phyloP scores from a whole-genome alignment of 2,888 invertebrate genomes.

The Nebria brevicollis region DNA sequence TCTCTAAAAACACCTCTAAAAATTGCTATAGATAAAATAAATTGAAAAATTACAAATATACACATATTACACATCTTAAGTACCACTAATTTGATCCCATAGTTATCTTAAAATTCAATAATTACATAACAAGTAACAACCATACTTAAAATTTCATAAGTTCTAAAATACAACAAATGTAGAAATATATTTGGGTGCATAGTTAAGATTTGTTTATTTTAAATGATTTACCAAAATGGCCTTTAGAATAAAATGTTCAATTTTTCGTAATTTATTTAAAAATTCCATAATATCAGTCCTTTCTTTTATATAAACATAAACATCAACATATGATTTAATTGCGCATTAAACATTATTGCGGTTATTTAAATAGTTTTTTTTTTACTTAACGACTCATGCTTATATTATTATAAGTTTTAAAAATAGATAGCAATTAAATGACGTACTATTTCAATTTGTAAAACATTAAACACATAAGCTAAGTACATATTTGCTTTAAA shows the following conservation, averaged over 20 bases:
- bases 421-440: neutral
- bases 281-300: neutral
- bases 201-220: neutral
- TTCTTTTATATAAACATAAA: neutral
- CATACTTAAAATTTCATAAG: neutral
- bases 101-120: neutral
- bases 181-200: neutral
- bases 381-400: neutral
- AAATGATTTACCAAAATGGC: neutral
- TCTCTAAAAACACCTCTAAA: neutral
- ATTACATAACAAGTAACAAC: neutral
- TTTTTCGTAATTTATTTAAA: too few species aligned
- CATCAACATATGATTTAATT: neutral
- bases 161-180: neutral
- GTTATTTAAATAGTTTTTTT: neutral
- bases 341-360: neutral
- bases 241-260: too few species aligned
- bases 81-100: neutral
- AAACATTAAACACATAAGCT: neutral
- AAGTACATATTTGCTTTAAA: neutral
- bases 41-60: neutral
- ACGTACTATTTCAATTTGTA: neutral
- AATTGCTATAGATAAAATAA: neutral
- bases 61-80: neutral
- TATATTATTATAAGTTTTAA: neutral